Evolutionary conservation across 2,113 vertebrate species (phyloP), one percentile per base, ranked within the genome.

Genomic region (Prochilodus magdalenae): DNA sequence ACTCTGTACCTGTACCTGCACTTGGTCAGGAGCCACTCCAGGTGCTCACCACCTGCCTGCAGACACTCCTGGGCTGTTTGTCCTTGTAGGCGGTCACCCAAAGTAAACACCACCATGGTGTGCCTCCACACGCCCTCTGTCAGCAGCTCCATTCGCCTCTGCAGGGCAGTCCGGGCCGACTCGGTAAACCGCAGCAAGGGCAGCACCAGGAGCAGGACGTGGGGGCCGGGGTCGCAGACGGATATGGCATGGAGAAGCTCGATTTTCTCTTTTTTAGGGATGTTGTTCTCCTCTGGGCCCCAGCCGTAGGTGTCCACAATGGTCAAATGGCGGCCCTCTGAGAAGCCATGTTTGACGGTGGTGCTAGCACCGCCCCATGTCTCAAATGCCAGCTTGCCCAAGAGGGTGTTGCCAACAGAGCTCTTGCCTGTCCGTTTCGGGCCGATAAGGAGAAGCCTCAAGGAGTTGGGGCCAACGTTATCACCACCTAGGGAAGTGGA

Each of bases 41-140:
- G 40, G 11, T 84, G 77, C 16, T 77, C 73, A 26, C 89, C 87
- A 29, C 83, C 84, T 27, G 63, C 75, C 78, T 83, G 51, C 71
- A 91, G 86, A 51, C 84, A 78, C 67, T 90, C 85, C 53, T 86
- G 51, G 57, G 86, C 36, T 0, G 79, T 87, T 60, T n/a, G 2
- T 22, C 79, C 73, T 16, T 70, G 86, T 59, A 88, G 78, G 47
- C n/a, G 3, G 75, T 90, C 88, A 33, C 82, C 89, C 47, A 87
- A 83, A 22, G 89, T 91, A 78, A 92, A 91, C 72, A 90, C 33
- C 70, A 86, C 86, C 84, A 86, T 86, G 0, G 83, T 90, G 85
- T 90, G 89, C 74, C 84, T 89, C 87, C 89, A 91, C 33, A 86
- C 83, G 8, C 73, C 67, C 8, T 83, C 74, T 27, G 88, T 88